phyloP scores from a whole-genome alignment of 1,140 invertebrate species.

The Caenorhabditis inopinata region DNA sequence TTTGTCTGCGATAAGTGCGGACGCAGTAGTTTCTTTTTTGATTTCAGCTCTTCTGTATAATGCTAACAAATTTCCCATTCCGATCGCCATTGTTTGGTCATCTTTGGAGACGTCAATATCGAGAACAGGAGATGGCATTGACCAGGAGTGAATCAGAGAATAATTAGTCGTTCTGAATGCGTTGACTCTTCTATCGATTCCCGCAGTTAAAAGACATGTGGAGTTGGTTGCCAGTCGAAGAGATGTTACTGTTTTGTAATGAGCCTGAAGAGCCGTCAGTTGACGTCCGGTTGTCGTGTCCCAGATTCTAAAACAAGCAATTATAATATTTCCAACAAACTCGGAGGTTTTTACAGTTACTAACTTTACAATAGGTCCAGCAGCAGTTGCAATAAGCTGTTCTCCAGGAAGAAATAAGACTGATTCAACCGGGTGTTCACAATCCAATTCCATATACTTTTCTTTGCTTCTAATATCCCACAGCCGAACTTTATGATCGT shows the following conservation, averaged over 20 bases:
- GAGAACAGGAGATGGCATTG: slow-evolving; percentile 85
- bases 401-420: slow-evolving; percentile 84
- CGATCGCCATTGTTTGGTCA: slow-evolving; percentile 82
- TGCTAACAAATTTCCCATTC: slow-evolving; percentile 82
- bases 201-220: slow-evolving; percentile 81
- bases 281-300: slow-evolving; percentile 82
- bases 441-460: slow-evolving; percentile 76
- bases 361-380: slow-evolving; percentile 78
- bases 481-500: slow-evolving; percentile 70
- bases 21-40: slow-evolving; percentile 52
- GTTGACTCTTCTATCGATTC: slow-evolving; percentile 87
- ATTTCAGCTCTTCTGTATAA: slow-evolving; percentile 76
- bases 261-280: slow-evolving; percentile 76
- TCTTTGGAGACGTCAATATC: slow-evolving; percentile 79
- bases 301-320: slow-evolving; percentile 75
- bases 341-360: slow-evolving; percentile 72
- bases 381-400: slow-evolving; percentile 84
- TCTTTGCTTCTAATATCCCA: slow-evolving; percentile 78
- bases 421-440: slow-evolving; percentile 86
- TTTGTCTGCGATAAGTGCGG: background rate
- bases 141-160: slow-evolving; percentile 79
- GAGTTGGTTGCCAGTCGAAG: slow-evolving; percentile 75
- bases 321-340: slow-evolving; percentile 73
- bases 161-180: slow-evolving; percentile 78
- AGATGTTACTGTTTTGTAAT: slow-evolving; percentile 76